Conservation (phyloP, 64 coral and sea anemone species). For the Montipora sp. region DNA sequence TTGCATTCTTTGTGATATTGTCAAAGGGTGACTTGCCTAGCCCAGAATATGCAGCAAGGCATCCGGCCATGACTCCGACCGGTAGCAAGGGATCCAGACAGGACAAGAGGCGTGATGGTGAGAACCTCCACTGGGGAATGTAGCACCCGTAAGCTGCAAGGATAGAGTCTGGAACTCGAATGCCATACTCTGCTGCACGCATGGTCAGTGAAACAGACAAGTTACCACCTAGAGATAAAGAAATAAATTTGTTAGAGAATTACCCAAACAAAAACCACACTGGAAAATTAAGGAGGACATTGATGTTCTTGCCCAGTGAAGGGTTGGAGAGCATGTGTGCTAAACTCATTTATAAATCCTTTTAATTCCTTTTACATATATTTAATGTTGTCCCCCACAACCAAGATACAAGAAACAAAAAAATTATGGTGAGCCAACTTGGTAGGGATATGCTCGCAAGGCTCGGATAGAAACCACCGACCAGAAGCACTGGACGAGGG, state of each 20-base stretch:
- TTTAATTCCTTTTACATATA: background rate
- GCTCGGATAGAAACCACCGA: too few species aligned
- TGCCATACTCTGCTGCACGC: conserved; percentile 93
- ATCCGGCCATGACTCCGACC: conserved; percentile 77
- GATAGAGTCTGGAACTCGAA: conserved; percentile 79
- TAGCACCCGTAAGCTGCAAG: conserved; percentile 85
- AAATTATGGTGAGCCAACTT: too few species aligned
- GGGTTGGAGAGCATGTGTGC: too few species aligned
- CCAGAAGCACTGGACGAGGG: too few species aligned
- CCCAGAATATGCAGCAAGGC: conserved; percentile 87
- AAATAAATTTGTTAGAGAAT: background rate
- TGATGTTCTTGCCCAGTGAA: too few species aligned
- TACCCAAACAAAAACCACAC: background rate
- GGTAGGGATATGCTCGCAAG: too few species aligned
- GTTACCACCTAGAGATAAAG: conserved; percentile 70
- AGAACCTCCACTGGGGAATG: conserved; percentile 91
- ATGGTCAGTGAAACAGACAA: conserved; percentile 87
- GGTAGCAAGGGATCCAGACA: conserved; percentile 88
- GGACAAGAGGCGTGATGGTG: conserved; percentile 81
- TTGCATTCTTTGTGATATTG: conserved; percentile 75
- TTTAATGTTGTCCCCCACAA: background rate
- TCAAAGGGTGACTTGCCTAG: conserved; percentile 94
- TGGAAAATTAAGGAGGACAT: too few species aligned
- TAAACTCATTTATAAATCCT: background rate
- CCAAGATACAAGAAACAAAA: too few species aligned